Percentiles rank a stretch among this genome's conserved stretches.
phyloP scores from a whole-genome alignment of 2,113 vertebrate genomes.

The Melanerpes aurifrons region DNA sequence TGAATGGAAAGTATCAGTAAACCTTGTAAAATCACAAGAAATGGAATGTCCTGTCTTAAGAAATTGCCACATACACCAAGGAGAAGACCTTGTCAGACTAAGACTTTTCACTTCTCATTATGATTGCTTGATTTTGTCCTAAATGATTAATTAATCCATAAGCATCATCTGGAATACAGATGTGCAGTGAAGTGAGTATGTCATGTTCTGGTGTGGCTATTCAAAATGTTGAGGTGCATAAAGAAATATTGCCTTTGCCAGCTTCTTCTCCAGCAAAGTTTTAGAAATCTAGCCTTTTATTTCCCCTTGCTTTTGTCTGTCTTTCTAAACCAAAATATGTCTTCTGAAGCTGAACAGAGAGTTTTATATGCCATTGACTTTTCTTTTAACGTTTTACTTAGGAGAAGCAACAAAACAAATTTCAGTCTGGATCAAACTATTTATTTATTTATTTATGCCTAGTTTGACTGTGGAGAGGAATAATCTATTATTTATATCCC shows the following conservation, averaged over 20 bases:
- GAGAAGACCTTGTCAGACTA: neutral
- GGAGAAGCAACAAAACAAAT: conserved; percentile 1
- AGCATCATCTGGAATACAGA: neutral
- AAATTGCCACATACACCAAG: neutral
- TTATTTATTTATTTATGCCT: neutral
- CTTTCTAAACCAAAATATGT: neutral
- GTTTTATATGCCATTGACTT: neutral
- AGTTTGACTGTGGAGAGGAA: conserved; percentile 11
- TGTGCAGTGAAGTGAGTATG: neutral
- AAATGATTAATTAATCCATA: neutral
- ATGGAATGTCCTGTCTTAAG: neutral
- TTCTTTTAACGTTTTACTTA: neutral
- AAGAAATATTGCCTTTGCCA: neutral
- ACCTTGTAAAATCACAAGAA: neutral
- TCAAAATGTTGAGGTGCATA: neutral
- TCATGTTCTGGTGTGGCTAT: neutral
- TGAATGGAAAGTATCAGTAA: neutral
- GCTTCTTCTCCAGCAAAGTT: neutral
- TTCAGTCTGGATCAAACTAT: neutral
- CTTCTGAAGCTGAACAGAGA: neutral
- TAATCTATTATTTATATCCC: conserved; percentile 51
- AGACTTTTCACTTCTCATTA: neutral
- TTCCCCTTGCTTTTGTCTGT: neutral
- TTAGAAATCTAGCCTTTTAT: neutral
- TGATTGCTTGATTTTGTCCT: neutral